phyloP scores from a whole-genome alignment of 2,113 vertebrate species.

The Gymnorhina tibicen region DNA sequence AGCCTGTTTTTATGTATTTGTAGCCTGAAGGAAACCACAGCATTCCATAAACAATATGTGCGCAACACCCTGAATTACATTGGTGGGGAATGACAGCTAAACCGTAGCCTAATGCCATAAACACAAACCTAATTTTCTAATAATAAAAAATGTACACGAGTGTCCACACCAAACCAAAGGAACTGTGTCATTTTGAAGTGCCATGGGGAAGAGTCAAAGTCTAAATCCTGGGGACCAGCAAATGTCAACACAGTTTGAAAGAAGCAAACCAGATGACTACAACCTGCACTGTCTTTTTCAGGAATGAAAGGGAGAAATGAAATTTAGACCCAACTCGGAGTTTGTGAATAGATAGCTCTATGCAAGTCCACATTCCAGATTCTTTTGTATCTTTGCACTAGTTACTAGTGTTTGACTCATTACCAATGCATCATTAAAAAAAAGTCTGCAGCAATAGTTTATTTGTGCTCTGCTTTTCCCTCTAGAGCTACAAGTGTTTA shows the following conservation, averaged over 20 bases:
- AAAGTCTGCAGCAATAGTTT: neutral
- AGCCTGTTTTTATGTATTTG: neutral
- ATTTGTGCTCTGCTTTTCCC: neutral
- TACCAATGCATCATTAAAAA: neutral
- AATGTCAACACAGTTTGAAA: neutral
- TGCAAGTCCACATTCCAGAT: neutral
- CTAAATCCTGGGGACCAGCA: neutral
- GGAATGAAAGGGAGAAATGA: neutral
- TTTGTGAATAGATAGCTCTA: neutral
- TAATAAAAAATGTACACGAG: neutral
- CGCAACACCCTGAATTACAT: neutral
- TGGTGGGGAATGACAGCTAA: neutral
- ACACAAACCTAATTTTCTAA: neutral
- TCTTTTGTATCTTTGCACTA: neutral
- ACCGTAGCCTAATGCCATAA: neutral
- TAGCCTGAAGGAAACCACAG: neutral
- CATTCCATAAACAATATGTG: neutral
- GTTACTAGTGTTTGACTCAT: neutral
- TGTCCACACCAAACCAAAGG: neutral
- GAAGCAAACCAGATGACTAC: neutral
- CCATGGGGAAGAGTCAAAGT: neutral
- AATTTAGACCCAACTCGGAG: neutral
- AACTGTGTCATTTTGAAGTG: neutral
- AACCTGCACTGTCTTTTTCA: neutral
- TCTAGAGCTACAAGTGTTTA: neutral